Evolutionary conservation across 2,888 invertebrate genomes (phyloP).

Genomic region (Epinotia nisella): DNA sequence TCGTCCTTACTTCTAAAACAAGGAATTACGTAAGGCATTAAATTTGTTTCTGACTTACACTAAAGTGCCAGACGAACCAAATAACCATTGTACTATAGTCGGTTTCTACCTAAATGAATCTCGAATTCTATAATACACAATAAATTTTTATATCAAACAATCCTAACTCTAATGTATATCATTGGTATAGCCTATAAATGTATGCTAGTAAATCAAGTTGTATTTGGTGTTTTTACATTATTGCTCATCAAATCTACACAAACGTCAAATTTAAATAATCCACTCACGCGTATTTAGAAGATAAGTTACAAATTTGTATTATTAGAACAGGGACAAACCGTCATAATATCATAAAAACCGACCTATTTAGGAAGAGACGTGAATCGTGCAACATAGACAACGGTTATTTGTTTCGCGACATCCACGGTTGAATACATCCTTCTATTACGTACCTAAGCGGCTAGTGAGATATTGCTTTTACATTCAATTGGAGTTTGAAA

Average conservation of each 20-base stretch:
- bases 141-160: too few species aligned
- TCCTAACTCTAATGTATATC: background rate
- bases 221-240: background rate
- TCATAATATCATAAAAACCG: background rate
- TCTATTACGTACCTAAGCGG: slow-evolving; percentile 21
- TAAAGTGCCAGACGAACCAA: slow-evolving; percentile 1
- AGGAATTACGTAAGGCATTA: slow-evolving; percentile 25
- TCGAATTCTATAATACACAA: background rate
- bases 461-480: slow-evolving; percentile 33
- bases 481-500: slow-evolving; percentile 6
- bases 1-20: slow-evolving; percentile 15
- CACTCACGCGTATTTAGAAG: background rate
- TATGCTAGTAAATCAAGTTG: background rate
- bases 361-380: background rate
- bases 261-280: background rate
- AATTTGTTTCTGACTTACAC: slow-evolving; percentile 21
- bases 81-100: slow-evolving; percentile 2
- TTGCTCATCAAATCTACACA: background rate
- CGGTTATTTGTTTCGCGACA: slow-evolving; percentile 12
- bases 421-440: background rate
- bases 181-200: too few species aligned
- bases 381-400: background rate
- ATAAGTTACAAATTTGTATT: background rate
- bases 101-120: background rate
- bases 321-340: background rate